Base-by-base conservation (phyloP, 2,113 vertebrate genomes). In the Leiothrix lutea region DNA sequence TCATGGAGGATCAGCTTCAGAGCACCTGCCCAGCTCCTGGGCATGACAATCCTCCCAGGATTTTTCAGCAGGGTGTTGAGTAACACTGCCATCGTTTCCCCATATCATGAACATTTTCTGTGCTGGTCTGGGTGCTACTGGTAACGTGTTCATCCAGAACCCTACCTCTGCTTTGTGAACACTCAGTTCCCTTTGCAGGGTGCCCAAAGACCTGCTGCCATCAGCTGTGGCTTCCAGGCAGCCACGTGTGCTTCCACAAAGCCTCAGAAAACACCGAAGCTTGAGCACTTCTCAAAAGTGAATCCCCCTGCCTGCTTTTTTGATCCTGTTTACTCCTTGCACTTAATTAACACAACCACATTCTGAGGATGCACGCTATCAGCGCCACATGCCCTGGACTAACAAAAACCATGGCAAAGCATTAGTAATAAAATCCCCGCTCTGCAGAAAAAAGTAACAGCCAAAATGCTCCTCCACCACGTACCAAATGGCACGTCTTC, bases 361-460 rank as follows among this genome's bases (percentile, higher is more conserved):
- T 5, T 73, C 66, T n/a, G 60, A 78, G 38, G 60, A 57, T 62
- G 62, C 26, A 25, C 0, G 0, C 56, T 53, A 38, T 7, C 86
- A 51, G 11, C 36, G 40, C 36, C n/a, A 48, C 21, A 21, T 19
- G 11, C 57, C 61, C 53, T 72, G 78, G n/a, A 74, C 94, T 90
- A 95, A 66, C 54, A 93, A 81, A 94, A 97, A 92, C 82, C 78
- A 58, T 28, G 82, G 86, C 72, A 73, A 61, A 72, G 78, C 17
- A 57, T 90, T 79, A 90, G 53, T 26, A 89, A 93, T 67, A 50
- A 77, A 84, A 56, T 20, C 69, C 21, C 56, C n/a, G 44, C 94
- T 95, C 84, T 94, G 93, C 87, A 92, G 79, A 92, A 86, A n/a
- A 95, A 96, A 48, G 22, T 58, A 81, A 54, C 92, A 84, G 71